Percentiles rank a stretch among this genome's conserved stretches.
Evolutionary conservation across 1,140 invertebrate genomes (phyloP).

Genomic region (Reticulitermes speratus): DNA sequence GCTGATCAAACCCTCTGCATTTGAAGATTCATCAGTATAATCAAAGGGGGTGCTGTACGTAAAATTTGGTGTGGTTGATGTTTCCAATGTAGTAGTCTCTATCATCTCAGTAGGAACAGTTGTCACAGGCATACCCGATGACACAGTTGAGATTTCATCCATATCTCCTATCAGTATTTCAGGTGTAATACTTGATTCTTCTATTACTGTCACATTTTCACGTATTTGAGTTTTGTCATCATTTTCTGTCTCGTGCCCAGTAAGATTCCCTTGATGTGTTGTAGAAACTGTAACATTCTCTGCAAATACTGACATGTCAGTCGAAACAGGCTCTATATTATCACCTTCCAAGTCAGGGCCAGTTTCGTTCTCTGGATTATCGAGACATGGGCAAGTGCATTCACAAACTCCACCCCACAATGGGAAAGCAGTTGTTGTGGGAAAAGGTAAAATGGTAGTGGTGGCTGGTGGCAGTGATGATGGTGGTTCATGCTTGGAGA

Average conservation of each 20-base stretch:
- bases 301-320: conserved; percentile 32
- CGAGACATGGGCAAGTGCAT: conserved; percentile 68
- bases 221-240: background rate
- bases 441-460: conserved; percentile 21
- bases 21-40: no score
- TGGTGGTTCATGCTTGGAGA: background rate
- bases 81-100: background rate
- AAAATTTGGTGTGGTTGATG: background rate
- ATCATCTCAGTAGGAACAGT: no score
- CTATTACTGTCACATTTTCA: background rate
- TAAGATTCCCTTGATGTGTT: background rate
- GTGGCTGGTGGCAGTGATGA: conserved; percentile 26
- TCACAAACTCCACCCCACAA: conserved; percentile 53
- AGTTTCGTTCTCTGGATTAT: conserved; percentile 33
- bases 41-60: background rate
- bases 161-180: background rate
- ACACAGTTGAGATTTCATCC: conserved; percentile 25
- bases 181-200: background rate
- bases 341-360: conserved; percentile 25
- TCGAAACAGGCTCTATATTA: background rate
- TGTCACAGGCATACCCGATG: conserved; percentile 23
- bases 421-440: conserved; percentile 18
- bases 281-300: conserved; percentile 32
- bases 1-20: no score
- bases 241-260: background rate